Conservation (phyloP, 1,140 invertebrate genomes). For the Bombus consobrinus region DNA sequence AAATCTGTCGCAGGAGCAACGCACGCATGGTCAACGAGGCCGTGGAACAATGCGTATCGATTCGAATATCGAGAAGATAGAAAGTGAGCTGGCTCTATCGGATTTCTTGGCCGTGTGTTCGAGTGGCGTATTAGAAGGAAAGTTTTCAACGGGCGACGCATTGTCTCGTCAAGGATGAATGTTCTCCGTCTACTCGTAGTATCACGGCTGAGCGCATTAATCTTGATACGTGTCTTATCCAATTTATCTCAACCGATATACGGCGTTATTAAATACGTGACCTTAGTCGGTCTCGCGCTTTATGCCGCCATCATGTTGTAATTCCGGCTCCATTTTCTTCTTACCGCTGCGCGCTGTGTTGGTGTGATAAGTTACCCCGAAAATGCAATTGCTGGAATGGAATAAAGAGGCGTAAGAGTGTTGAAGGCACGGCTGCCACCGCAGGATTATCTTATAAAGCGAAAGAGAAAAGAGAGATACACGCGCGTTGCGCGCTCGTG, state of each 20-base stretch:
- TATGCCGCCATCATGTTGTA: neutral
- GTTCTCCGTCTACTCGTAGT: neutral
- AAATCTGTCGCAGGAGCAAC: neutral
- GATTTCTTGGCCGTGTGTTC: neutral
- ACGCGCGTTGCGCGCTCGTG: neutral
- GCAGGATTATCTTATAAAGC: neutral
- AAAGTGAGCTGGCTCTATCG: conserved; percentile 3
- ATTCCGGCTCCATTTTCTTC: conserved; percentile 38
- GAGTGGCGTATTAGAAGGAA: neutral
- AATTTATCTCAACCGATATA: conserved; percentile 63
- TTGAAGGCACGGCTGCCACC: neutral
- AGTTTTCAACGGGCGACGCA: neutral
- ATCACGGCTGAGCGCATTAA: conserved; percentile 53
- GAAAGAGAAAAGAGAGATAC: neutral
- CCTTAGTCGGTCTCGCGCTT: conserved; percentile 35
- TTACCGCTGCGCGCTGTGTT: neutral
- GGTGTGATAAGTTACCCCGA: conserved; percentile 39
- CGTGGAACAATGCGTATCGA: conserved; percentile 9
- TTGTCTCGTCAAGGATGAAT: conserved; percentile 32
- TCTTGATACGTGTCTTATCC: conserved; percentile 66
- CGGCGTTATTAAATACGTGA: conserved; percentile 70
- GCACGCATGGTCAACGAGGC: conserved; percentile 4
- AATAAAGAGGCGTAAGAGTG: neutral
- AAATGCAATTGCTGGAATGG: conserved; percentile 8
- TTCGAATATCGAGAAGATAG: neutral